Conservation (phyloP, 2,888 invertebrate genomes). For the Chelonus formosanus region DNA sequence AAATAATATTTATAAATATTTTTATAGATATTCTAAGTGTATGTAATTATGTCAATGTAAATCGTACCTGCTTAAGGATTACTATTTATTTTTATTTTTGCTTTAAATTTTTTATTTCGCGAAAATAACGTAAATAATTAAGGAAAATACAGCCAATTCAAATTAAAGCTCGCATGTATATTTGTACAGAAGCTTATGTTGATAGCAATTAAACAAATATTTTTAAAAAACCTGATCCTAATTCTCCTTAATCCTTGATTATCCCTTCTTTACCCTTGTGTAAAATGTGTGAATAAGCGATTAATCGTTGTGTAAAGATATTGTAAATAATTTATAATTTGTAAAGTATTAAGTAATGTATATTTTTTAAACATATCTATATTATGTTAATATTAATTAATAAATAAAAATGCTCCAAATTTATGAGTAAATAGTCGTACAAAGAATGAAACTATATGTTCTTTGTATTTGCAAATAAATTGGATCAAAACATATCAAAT, state of each 20-base stretch:
- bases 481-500: not conserved
- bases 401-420: conserved; percentile 3
- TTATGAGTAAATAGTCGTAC: not conserved
- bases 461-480: conserved; percentile 28
- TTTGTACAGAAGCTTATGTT: conserved; percentile 45
- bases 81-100: conserved; percentile 59
- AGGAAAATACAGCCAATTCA: conserved; percentile 14
- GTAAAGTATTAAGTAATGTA: conserved; percentile 33
- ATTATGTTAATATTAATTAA: conserved; percentile 17
- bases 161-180: conserved; percentile 41
- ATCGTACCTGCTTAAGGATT: conserved; percentile 62
- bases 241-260: not conserved
- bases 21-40: too few relatives aligned
- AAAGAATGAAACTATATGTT: conserved; percentile 12
- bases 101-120: conserved; percentile 29
- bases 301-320: conserved; percentile 35
- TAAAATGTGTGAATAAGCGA: conserved; percentile 59
- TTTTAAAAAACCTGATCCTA: conserved; percentile 1
- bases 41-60: conserved; percentile 52
- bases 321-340: conserved; percentile 35
- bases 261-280: conserved; percentile 34
- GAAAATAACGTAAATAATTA: conserved; percentile 36
- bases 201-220: conserved; percentile 1
- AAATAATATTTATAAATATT: too few relatives aligned
- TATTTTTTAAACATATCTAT: conserved; percentile 31